Evolutionary conservation across 2,888 invertebrate genomes (phyloP).

Genomic region (Rhopalosiphum nymphaeae): DNA sequence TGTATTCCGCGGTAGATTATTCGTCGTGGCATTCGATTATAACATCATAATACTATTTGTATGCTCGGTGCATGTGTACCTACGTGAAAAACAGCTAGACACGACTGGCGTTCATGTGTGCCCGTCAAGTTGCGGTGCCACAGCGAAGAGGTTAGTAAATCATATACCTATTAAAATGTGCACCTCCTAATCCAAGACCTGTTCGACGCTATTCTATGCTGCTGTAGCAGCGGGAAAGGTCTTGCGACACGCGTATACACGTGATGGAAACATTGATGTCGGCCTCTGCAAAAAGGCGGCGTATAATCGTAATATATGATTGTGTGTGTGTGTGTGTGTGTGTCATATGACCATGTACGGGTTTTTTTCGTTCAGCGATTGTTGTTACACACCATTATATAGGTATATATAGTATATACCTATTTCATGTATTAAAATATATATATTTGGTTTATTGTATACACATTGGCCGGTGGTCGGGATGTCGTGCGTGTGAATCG

Average conservation of each 20-base stretch:
- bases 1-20: not conserved
- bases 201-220: not conserved
- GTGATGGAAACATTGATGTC: not conserved
- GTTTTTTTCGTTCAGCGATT: slow-evolving; percentile 1
- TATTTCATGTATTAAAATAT: not conserved
- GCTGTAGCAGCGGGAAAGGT: not conserved
- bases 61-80: not conserved
- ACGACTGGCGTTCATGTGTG: not conserved
- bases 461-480: not conserved
- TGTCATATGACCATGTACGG: not conserved
- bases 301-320: not conserved
- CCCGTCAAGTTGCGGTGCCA: not conserved
- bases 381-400: not conserved
- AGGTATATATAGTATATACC: not conserved
- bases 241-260: not conserved
- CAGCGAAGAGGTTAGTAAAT: not conserved
- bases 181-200: not conserved
- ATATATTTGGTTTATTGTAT: not conserved
- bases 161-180: not conserved
- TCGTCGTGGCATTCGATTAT: not conserved
- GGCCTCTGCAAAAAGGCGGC: not conserved
- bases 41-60: not conserved
- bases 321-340: not conserved
- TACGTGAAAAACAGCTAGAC: not conserved
- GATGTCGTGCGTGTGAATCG: not conserved